These are phyloP conservation scores for Petrocephalus schoutedeni DNA, from an alignment of 2,797 vertebrate genomes.

Conservation along the genomic window DNA sequence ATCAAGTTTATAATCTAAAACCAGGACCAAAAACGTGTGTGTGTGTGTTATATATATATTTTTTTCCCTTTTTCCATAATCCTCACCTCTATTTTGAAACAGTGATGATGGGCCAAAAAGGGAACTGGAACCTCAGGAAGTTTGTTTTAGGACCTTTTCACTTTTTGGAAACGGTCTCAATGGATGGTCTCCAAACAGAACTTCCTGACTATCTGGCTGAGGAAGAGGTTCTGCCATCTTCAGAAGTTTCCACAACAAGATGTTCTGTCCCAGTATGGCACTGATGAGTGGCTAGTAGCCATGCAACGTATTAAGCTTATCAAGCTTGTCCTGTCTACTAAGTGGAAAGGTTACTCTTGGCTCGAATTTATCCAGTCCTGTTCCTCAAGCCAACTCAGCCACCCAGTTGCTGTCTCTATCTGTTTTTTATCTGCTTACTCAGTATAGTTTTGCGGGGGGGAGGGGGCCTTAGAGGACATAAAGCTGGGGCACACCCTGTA, in stretches of 20 bases:
- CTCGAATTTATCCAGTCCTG: not conserved
- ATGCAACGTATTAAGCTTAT: not conserved
- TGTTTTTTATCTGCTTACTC: not conserved
- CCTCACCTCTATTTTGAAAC: not conserved
- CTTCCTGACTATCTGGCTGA: not conserved
- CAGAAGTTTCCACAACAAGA: not conserved
- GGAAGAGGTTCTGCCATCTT: not conserved
- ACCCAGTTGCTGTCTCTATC: not conserved
- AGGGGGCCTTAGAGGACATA: not conserved
- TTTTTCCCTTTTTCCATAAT: not conserved
- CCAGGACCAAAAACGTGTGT: not conserved
- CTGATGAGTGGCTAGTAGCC: not conserved
- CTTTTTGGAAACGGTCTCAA: not conserved
- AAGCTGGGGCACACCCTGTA: not conserved
- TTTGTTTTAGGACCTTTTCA: not conserved
- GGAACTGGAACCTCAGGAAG: not conserved
- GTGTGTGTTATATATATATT: no score
- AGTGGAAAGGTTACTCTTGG: not conserved
- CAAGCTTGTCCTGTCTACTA: not conserved
- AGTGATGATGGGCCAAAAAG: not conserved
- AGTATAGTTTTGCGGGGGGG: not conserved
- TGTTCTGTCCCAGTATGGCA: not conserved
- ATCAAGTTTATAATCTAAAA: not conserved
- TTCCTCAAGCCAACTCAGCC: not conserved
- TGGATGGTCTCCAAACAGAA: not conserved